A percentile compares a stretch with the other conserved stretches of the same genome.
phyloP scores from a whole-genome alignment of 1,140 invertebrate species.

The Leptoteleia sp. region DNA sequence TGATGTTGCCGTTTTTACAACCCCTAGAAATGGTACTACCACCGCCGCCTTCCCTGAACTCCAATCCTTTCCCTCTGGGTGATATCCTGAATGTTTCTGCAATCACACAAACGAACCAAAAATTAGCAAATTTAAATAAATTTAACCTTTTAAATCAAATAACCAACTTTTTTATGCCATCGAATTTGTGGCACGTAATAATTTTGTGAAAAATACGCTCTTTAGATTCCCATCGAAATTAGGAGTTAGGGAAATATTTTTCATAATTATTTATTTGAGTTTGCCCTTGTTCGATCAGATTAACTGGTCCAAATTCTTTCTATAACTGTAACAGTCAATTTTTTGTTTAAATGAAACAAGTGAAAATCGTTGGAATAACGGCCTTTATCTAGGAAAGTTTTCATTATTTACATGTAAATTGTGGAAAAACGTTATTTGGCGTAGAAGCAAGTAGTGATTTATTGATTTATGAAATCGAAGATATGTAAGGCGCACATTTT shows the following conservation, averaged over 20 bases:
- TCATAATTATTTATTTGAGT: slow-evolving; percentile 14
- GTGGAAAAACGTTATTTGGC: too few species aligned
- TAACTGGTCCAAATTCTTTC: slow-evolving; percentile 11
- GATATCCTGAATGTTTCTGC: slow-evolving; percentile 81
- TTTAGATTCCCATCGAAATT: neutral
- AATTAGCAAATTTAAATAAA: too few species aligned
- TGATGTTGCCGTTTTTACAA: slow-evolving; percentile 76
- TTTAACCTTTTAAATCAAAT: too few species aligned
- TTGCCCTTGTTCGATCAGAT: neutral
- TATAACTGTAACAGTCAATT: neutral
- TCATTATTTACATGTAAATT: too few species aligned
- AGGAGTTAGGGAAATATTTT: neutral
- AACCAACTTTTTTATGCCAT: neutral
- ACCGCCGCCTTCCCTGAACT: slow-evolving; percentile 79
- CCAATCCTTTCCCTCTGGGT: slow-evolving; percentile 81
- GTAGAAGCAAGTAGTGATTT: too few species aligned
- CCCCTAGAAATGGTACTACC: slow-evolving; percentile 74
- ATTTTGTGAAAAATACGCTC: slow-evolving; percentile 2
- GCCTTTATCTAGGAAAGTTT: too few species aligned
- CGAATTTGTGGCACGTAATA: neutral
- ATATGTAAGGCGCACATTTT: neutral
- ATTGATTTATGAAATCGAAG: neutral
- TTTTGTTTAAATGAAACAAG: slow-evolving; percentile 5
- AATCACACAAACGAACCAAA: too few species aligned
- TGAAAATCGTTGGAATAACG: too few species aligned